Percentiles rank a stretch among this genome's conserved stretches.
Conservation (phyloP, 37 sponge, comb jelly and placozoan species). For the Hexactinellida sp. region DNA sequence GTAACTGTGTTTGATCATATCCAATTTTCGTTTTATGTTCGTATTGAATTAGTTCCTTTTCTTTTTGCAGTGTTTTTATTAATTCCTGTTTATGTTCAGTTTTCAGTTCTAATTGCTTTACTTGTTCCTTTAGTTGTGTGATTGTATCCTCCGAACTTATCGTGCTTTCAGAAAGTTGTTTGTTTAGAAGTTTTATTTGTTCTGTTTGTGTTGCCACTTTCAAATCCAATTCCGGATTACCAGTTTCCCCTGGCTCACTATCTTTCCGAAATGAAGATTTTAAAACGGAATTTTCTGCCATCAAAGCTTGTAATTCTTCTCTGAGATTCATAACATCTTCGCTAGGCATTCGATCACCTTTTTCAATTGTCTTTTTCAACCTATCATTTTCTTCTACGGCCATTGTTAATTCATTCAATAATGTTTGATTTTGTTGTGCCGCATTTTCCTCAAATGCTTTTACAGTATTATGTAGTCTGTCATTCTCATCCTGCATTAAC, state of each 20-base stretch:
- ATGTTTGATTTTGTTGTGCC: neutral
- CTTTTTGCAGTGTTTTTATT: neutral
- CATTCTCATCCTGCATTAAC: neutral
- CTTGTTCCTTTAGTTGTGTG: neutral
- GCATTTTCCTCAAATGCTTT: neutral
- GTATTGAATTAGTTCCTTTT: neutral
- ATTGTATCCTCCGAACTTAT: neutral
- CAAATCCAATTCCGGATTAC: neutral
- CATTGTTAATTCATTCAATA: neutral
- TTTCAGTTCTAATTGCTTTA: neutral
- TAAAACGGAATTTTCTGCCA: neutral
- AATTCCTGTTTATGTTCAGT: slow-evolving; percentile 6
- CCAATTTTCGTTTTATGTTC: neutral
- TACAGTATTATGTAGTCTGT: neutral
- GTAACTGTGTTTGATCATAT: neutral
- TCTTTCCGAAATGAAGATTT: neutral
- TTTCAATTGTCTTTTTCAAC: neutral
- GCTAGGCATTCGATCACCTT: neutral
- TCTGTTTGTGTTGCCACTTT: slow-evolving; percentile 11
- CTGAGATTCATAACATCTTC: neutral
- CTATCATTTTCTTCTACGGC: neutral
- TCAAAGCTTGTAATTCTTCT: neutral
- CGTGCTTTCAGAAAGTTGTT: neutral
- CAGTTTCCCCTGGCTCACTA: neutral
- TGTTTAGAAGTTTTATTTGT: neutral